Evolutionary conservation across 1,140 invertebrate genomes (phyloP).

Genomic region (Listronotus bonariensis): DNA sequence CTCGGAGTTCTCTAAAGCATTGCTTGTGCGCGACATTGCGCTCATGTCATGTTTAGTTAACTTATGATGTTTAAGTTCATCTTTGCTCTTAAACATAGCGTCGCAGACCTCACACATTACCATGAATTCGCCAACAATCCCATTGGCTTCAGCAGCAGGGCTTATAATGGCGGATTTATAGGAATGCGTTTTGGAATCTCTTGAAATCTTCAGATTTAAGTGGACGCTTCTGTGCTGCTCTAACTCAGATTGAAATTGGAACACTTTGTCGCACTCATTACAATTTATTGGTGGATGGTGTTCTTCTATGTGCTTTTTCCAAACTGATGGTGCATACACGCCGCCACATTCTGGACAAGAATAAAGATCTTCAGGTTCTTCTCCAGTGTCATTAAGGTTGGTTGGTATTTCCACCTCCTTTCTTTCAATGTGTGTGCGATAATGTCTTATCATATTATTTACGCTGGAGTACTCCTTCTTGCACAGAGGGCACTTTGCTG

Average conservation of each 20-base stretch:
- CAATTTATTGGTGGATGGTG: slow-evolving; percentile 63
- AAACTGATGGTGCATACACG: slow-evolving; percentile 60
- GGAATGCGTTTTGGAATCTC: slow-evolving; percentile 49
- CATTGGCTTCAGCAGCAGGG: slow-evolving; percentile 32
- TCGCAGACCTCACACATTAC: slow-evolving; percentile 47
- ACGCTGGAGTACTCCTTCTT: slow-evolving; percentile 60
- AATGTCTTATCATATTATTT: slow-evolving; percentile 62
- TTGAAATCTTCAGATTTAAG: slow-evolving; percentile 67
- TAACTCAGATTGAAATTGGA: slow-evolving; percentile 62
- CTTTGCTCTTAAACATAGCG: slow-evolving; percentile 40
- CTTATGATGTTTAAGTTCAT: slow-evolving; percentile 45
- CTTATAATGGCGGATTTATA: slow-evolving; percentile 46
- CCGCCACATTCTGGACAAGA: slow-evolving; percentile 63
- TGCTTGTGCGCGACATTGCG: slow-evolving; percentile 17
- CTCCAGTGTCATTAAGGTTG: slow-evolving; percentile 30
- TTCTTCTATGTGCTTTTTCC: slow-evolving; percentile 61
- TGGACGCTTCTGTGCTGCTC: slow-evolving; percentile 69
- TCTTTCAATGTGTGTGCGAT: slow-evolving; percentile 56
- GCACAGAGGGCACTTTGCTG: slow-evolving; percentile 56
- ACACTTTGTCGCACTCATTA: slow-evolving; percentile 66
- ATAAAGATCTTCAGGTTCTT: slow-evolving; percentile 60
- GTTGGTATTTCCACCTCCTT: slow-evolving; percentile 20
- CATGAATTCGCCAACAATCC: slow-evolving; percentile 4
- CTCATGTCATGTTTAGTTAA: slow-evolving; percentile 25
- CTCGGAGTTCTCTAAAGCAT: slow-evolving; percentile 13